A percentile compares a stretch with the other conserved stretches of the same genome.
phyloP scores from a whole-genome alignment of 2,888 invertebrate species.

The Hypomecis atomaria region DNA sequence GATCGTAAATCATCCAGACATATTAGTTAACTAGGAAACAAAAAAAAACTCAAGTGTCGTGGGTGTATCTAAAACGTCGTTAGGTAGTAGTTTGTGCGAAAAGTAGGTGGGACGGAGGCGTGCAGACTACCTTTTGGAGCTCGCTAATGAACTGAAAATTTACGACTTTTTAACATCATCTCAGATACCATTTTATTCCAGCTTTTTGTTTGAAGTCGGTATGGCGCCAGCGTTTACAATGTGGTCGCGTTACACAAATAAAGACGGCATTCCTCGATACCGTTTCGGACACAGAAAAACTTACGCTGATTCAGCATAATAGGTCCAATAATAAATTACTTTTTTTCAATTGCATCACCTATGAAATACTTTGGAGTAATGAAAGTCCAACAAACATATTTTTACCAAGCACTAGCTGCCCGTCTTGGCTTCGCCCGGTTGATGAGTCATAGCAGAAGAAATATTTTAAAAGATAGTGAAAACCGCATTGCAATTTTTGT shows the following conservation, averaged over 20 bases:
- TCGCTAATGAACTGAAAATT: constrained; percentile 62
- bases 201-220: constrained; percentile 3
- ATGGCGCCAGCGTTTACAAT: constrained; percentile 29
- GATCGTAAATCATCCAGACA: constrained; percentile 68
- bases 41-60: constrained; percentile 54
- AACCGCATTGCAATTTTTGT: too few species aligned
- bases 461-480: too few species aligned
- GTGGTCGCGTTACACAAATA: constrained; percentile 15
- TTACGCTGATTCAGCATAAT: too few species aligned
- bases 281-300: too few species aligned
- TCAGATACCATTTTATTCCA: constrained; percentile 7
- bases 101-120: constrained; percentile 64
- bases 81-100: constrained; percentile 73
- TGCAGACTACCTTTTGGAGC: constrained; percentile 59
- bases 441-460: too few species aligned
- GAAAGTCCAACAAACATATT: too few species aligned
- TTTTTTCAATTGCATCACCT: too few species aligned
- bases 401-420: too few species aligned
- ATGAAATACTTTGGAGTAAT: too few species aligned
- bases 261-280: too few species aligned
- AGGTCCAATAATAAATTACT: too few species aligned
- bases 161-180: constrained; percentile 39
- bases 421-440: too few species aligned
- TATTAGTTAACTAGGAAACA: constrained; percentile 69
- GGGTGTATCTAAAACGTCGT: constrained; percentile 74